These are phyloP conservation scores for Epinotia bilunana DNA, from an alignment of 2,888 invertebrate genomes.

Conservation along the genomic window DNA sequence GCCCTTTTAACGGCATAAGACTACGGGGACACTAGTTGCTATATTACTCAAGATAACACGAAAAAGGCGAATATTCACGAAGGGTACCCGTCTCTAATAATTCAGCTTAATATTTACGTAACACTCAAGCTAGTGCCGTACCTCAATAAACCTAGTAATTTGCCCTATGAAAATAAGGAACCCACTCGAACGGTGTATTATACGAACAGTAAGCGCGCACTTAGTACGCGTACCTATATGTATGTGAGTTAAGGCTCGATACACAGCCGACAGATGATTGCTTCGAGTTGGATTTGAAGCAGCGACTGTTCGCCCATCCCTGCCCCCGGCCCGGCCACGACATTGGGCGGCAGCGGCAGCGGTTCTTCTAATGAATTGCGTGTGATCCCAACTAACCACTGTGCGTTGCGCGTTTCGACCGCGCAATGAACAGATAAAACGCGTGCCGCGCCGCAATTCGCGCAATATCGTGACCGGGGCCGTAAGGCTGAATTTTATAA, in stretches of 20 bases:
- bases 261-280: not conserved
- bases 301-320: not conserved
- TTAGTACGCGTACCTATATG: slow-evolving; percentile 14
- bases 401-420: too few relatives aligned
- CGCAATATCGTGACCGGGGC: too few relatives aligned
- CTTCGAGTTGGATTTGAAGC: not conserved
- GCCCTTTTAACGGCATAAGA: not conserved
- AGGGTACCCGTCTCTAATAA: slow-evolving; percentile 8
- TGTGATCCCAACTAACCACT: too few relatives aligned
- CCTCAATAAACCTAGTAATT: slow-evolving; percentile 36
- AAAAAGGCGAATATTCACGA: not conserved
- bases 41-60: slow-evolving; percentile 10
- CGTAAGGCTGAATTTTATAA: too few relatives aligned
- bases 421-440: too few relatives aligned
- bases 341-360: too few relatives aligned
- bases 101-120: slow-evolving; percentile 38
- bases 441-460: too few relatives aligned
- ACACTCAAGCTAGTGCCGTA: slow-evolving; percentile 24
- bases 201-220: slow-evolving; percentile 27
- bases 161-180: slow-evolving; percentile 43
- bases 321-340: too few relatives aligned
- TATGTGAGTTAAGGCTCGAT: not conserved
- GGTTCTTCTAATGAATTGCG: too few relatives aligned
- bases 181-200: slow-evolving; percentile 32
- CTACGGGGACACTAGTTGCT: not conserved